Evolutionary conservation across 1,140 invertebrate genomes (phyloP), one percentile per base, ranked within the genome.

Genomic region (Idris sp.): DNA sequence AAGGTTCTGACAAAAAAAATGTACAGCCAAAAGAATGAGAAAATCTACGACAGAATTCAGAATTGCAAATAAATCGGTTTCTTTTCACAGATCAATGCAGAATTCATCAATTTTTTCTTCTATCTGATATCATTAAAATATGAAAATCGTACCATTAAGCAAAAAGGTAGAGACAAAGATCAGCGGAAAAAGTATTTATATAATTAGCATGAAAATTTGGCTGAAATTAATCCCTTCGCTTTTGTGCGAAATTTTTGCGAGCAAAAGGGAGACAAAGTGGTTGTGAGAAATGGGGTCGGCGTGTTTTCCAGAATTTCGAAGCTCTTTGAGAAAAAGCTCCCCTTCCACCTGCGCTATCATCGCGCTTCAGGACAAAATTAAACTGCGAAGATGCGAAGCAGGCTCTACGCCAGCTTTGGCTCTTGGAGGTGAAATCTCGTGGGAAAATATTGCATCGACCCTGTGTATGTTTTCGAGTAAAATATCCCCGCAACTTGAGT

Each of bases 401-500:
- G 26, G n/a, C n/a, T n/a, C 9, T 14, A 11, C 53, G 18, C 8
- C 11, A 8, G 19, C 10, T 15, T 16, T 13, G 7, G 40, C 41
- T 54, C 53, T 65, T 67, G 61, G 73, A 76, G 68, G 71, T 59
- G 38, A 67, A 65, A 65, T 67, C 71, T 61, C 71, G 49, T 68
- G 56, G 58, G 49, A 68, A 74, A 74, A 68, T 56, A 62, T 68
- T 58, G 58, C 72, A 74, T 74, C 72, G 48, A 68, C 62, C 56
- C 48, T 25, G 62, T 68, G 72, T 68, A 74, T 74, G 62, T 74
- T 68, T 62, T 56, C 62, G 62, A 62, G 62, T 16, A 68, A 74
- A 68, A 68, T 74, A 58, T 68, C 49, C 62, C 33, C 38, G 51
- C 61, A 62, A 61, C 54, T 74, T 33, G 48, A 56, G 54, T 48